phyloP scores from a whole-genome alignment of 2,113 vertebrate genomes.

The Rhynchopsitta pachyrhyncha region DNA sequence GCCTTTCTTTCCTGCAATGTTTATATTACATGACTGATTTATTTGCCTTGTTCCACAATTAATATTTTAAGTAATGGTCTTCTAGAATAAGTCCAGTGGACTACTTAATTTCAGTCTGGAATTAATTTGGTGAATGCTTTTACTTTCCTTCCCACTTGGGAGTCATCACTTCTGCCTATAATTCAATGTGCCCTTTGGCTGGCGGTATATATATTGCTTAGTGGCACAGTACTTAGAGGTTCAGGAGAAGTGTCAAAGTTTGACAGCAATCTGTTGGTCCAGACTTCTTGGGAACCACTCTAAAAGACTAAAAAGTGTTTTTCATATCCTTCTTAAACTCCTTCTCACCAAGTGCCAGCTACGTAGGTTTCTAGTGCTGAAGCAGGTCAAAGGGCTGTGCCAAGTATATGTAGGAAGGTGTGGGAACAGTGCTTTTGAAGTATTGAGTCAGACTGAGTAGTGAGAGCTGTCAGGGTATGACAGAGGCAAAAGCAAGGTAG shows the following conservation, averaged over 20 bases:
- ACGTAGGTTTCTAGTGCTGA: neutral
- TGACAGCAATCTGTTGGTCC: neutral
- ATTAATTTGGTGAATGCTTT: neutral
- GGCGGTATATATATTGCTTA: neutral
- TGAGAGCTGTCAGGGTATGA: neutral
- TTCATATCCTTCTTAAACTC: neutral
- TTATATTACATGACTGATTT: neutral
- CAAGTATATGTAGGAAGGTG: conserved; percentile 1
- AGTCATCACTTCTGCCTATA: neutral
- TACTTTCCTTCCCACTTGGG: neutral
- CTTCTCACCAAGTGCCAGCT: neutral
- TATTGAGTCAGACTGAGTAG: neutral
- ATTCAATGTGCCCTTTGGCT: neutral
- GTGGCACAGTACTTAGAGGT: neutral
- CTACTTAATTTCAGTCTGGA: neutral
- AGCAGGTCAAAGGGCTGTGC: conserved; percentile 18
- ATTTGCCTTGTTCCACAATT: neutral
- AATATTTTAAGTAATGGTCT: neutral
- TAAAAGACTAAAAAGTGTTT: neutral
- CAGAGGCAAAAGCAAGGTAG: neutral
- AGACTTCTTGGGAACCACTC: neutral
- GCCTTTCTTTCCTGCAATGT: neutral
- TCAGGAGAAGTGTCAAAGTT: neutral
- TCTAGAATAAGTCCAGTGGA: neutral
- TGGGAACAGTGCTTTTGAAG: conserved; percentile 27